Percentiles rank a stretch among this genome's conserved stretches.
These are phyloP conservation scores for Drosophila limbata DNA, from an alignment of 2,888 invertebrate species.

Conservation along the genomic window DNA sequence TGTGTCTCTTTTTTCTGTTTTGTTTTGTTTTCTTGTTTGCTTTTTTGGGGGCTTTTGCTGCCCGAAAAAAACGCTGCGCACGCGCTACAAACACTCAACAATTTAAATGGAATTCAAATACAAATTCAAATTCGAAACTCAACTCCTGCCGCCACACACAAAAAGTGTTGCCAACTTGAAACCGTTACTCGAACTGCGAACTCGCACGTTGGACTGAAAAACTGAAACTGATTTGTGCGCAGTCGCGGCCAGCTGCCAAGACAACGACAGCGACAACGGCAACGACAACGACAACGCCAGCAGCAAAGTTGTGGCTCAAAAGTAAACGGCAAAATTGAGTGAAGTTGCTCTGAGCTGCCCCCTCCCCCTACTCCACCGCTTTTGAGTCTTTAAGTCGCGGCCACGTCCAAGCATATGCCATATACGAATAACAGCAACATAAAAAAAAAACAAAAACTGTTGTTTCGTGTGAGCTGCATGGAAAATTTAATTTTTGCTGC, in stretches of 20 bases:
- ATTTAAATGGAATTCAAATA: background rate
- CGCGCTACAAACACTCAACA: constrained; percentile 29
- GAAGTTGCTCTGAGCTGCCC: constrained; percentile 24
- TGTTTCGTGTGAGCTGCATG: constrained; percentile 75
- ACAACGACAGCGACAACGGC: constrained; percentile 45
- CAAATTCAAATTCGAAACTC: constrained; percentile 9
- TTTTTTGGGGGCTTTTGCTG: constrained; percentile 10
- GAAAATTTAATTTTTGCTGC: constrained; percentile 68
- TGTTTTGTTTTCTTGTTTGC: background rate
- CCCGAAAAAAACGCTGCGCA: constrained; percentile 15
- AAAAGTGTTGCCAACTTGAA: constrained; percentile 39
- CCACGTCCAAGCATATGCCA: constrained; percentile 52
- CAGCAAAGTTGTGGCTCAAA: constrained; percentile 49
- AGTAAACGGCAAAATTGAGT: constrained; percentile 63
- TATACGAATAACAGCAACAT: constrained; percentile 42
- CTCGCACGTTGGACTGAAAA: constrained; percentile 85
- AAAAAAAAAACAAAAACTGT: constrained; percentile 54
- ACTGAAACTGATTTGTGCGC: constrained; percentile 84
- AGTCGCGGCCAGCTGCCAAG: constrained; percentile 78
- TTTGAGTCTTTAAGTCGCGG: constrained; percentile 18
- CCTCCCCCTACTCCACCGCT: background rate
- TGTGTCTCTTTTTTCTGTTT: background rate
- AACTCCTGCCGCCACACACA: constrained; percentile 38
- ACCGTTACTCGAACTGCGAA: constrained; percentile 78
- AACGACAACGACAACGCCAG: constrained; percentile 24